These are phyloP conservation scores for Cheilosia urbana DNA, from an alignment of 2,888 invertebrate genomes.

Conservation along the genomic window DNA sequence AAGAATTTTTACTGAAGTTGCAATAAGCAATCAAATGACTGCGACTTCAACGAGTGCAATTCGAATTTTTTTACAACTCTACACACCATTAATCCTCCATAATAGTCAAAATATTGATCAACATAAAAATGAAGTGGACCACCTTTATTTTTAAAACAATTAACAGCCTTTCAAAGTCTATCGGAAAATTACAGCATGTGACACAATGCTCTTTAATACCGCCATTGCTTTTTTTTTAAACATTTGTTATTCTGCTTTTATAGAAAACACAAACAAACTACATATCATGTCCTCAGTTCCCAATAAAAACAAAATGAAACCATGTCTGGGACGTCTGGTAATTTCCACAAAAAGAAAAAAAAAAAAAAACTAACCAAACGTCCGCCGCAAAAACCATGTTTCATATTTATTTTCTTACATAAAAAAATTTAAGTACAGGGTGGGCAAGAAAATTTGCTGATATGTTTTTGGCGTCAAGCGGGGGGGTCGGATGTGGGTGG, in stretches of 20 bases:
- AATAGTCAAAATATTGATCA: neutral
- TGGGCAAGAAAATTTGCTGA: no score
- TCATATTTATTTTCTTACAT: no score
- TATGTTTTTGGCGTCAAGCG: no score
- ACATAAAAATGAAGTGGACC: constrained; percentile 30
- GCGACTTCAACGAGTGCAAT: no score
- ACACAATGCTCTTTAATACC: constrained; percentile 13
- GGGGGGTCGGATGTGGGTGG: no score
- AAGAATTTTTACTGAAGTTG: no score
- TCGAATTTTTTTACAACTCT: no score
- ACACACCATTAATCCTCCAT: neutral
- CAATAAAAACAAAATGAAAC: constrained; percentile 3
- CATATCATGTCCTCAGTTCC: constrained; percentile 19
- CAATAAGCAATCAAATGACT: no score
- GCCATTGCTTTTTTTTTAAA: constrained; percentile 36
- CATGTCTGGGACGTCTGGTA: neutral
- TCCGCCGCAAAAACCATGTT: no score
- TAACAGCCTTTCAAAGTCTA: constrained; percentile 30
- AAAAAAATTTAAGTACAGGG: no score
- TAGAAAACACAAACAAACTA: constrained; percentile 21
- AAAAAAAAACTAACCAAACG: no score
- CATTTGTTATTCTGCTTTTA: neutral
- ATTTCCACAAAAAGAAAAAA: neutral
- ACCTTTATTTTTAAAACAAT: constrained; percentile 32
- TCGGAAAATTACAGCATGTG: constrained; percentile 60